Base-by-base conservation (phyloP, 1,140 invertebrate genomes). In the Diorhabda elongata region DNA sequence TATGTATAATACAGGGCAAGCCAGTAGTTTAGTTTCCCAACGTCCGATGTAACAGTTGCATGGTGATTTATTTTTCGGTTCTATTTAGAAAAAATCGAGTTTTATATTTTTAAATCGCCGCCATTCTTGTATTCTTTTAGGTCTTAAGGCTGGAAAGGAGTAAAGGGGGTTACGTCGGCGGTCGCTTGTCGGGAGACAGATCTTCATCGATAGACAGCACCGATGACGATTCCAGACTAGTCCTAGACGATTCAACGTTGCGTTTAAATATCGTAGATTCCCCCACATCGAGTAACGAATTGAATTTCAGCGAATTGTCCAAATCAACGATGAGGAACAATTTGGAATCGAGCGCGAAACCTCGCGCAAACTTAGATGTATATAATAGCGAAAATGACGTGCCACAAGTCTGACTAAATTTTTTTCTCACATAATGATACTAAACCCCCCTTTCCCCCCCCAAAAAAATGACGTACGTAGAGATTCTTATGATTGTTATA, bases 81-180 rank as follows among this genome's bases (percentile, higher is more conserved):
- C 26, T 26, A 26, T 26, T 26, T 26, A 26, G 26, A 26, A 26
- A 26, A 11, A 26, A 26, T 2, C 26, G 26, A 26, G 26, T 26
- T 26, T 26, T 26, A 26, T 26, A 26, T 26, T 26, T 26, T 26
- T 26, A 26, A 26, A 26, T 26, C 26, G 26, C 26, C 1, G 26
- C 26, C 26, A 26, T 26, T 26, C 26, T 26, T 26, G 26, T 26
- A 26, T 26, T 26, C 26, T 42, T 42, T 6, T 70, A 80, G 79
- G 76, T 81, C 75, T 78, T 80, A 74, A 81, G 79, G 73, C 66
- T 81, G 68, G 77, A 78, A 69, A 67, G 74, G 45, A 61, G 75
- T 63, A 73, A 72, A 63, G 70, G 67, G 68, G 66, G 75, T 9
- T 64, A 59, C 60, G 71, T 59, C 9, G 67, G 69, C 44, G 58